These are phyloP conservation scores for Condylura cristata DNA, from an alignment of 2,113 vertebrate genomes.

Conservation along the genomic window DNA sequence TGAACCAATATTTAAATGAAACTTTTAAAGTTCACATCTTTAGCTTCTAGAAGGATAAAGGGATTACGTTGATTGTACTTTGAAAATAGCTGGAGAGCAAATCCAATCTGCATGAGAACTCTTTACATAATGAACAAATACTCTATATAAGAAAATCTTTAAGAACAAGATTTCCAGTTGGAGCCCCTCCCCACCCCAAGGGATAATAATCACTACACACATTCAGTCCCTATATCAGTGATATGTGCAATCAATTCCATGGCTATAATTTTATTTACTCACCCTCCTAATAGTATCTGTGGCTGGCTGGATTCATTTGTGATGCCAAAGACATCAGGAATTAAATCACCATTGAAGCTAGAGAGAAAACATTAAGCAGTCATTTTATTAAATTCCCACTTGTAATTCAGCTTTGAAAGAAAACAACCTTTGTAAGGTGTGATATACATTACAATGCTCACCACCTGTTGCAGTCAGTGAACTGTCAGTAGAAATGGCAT, in stretches of 20 bases:
- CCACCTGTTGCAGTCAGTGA: background rate
- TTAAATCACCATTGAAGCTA: slow-evolving; percentile 97
- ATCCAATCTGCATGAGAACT: background rate
- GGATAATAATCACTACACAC: background rate
- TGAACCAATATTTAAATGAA: background rate
- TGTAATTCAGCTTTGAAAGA: background rate
- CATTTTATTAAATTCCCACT: background rate
- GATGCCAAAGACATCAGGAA: slow-evolving; percentile 95
- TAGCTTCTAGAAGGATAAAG: background rate
- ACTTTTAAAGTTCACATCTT: background rate
- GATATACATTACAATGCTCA: background rate
- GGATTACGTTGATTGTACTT: background rate
- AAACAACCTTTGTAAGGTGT: background rate
- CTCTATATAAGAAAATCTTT: background rate
- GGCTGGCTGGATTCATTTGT: slow-evolving; percentile 80
- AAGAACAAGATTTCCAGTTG: slow-evolving; percentile 3
- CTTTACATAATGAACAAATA: background rate
- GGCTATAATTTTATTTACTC: slow-evolving; percentile 70
- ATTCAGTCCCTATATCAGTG: background rate
- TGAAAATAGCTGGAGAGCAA: background rate
- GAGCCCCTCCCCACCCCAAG: background rate
- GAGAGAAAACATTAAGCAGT: slow-evolving; percentile 68
- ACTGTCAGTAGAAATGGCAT: background rate
- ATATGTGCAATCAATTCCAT: background rate
- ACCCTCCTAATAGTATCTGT: slow-evolving; percentile 88